These are phyloP conservation scores for Magallana nippona DNA, from an alignment of 2,888 invertebrate genomes.

Conservation along the genomic window DNA sequence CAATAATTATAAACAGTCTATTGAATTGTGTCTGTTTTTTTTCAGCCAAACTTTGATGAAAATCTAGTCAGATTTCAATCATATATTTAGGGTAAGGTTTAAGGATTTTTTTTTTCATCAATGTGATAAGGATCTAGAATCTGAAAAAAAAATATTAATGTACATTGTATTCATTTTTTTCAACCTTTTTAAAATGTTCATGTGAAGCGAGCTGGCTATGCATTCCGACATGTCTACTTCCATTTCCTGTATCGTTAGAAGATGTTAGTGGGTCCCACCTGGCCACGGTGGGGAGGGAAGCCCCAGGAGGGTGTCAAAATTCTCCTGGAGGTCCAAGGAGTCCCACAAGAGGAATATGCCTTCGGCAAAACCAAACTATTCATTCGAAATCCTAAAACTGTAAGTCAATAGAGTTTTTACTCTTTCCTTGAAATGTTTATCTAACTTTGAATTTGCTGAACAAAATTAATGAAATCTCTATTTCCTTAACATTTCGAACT, in stretches of 20 bases:
- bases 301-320: slow-evolving; percentile 86
- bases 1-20: neutral
- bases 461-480: no score
- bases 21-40: slow-evolving; percentile 40
- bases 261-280: slow-evolving; percentile 87
- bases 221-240: slow-evolving; percentile 85
- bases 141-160: no score
- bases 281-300: slow-evolving; percentile 86
- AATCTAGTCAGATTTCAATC: slow-evolving; percentile 90
- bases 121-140: no score
- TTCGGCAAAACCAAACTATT: slow-evolving; percentile 91
- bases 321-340: slow-evolving; percentile 87
- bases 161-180: slow-evolving; percentile 52
- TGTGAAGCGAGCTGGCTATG: slow-evolving; percentile 89
- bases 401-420: slow-evolving; percentile 77
- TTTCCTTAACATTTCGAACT: no score
- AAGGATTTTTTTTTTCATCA: neutral
- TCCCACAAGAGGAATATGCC: slow-evolving; percentile 88
- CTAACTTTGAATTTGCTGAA: no score
- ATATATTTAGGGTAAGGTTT: slow-evolving; percentile 86
- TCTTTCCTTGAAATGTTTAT: neutral
- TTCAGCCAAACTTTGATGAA: slow-evolving; percentile 88
- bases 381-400: slow-evolving; percentile 90
- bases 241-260: slow-evolving; percentile 87
- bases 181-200: slow-evolving; percentile 89